phyloP scores from a whole-genome alignment of 2,113 vertebrate species.

The Aegypius monachus region DNA sequence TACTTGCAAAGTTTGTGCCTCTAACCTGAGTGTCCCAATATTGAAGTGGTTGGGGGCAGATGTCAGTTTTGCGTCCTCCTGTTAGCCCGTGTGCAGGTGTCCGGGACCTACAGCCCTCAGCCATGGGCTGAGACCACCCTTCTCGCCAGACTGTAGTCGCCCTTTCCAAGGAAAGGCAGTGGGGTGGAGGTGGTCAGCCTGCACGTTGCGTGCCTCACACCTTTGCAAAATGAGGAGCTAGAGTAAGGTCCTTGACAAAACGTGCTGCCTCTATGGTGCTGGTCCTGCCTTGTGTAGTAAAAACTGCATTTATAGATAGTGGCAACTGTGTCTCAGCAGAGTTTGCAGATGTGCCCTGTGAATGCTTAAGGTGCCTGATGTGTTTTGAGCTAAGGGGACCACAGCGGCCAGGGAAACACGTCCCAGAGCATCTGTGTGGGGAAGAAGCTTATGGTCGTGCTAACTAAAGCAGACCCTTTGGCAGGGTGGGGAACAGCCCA shows the following conservation, averaged over 20 bases:
- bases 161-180: neutral
- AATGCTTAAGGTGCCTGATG: neutral
- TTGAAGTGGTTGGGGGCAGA: neutral
- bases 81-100: neutral
- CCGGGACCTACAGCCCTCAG: neutral
- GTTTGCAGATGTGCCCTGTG: neutral
- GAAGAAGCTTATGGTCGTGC: neutral
- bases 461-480: neutral
- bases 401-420: fast-evolving
- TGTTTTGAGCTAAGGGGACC: neutral
- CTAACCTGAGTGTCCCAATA: fast-evolving
- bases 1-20: neutral
- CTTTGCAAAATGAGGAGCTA: neutral
- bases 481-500: fast-evolving
- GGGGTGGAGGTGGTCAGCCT: neutral
- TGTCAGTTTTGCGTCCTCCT: neutral
- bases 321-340: fast-evolving
- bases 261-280: neutral
- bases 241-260: neutral
- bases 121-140: fast-evolving
- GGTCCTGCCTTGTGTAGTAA: neutral
- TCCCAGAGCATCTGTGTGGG: neutral
- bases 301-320: neutral
- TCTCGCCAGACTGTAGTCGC: neutral
- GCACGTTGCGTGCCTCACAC: fast-evolving